Percentiles rank a stretch among this genome's conserved stretches.
These are phyloP conservation scores for Echeneis naucrates DNA, from an alignment of 2,797 vertebrate species.

Conservation along the genomic window DNA sequence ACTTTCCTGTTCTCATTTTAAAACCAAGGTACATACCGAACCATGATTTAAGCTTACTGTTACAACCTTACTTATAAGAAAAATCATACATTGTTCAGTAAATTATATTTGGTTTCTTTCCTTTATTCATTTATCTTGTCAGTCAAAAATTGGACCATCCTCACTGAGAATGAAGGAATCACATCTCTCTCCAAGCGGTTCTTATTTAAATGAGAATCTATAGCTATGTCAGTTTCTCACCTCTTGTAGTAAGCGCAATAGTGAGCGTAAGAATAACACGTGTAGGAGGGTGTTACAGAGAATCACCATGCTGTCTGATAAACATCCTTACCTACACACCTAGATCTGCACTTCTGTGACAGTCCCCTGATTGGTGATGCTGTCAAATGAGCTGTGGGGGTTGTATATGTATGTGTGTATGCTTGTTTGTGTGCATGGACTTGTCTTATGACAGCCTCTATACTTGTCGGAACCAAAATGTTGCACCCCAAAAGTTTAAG, in stretches of 20 bases:
- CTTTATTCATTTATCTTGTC: constrained; percentile 4
- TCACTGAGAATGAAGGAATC: constrained; percentile 2
- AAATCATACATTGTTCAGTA: neutral
- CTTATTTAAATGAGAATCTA: neutral
- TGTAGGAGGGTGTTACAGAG: constrained; percentile 43
- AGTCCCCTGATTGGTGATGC: constrained; percentile 15
- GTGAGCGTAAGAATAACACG: constrained; percentile 34
- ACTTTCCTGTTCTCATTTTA: no score
- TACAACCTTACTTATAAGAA: no score
- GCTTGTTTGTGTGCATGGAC: constrained; percentile 1
- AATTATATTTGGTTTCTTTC: neutral
- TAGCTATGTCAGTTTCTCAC: neutral
- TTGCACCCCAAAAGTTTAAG: no score
- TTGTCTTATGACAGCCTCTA: no score
- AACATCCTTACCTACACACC: constrained; percentile 28
- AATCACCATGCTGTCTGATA: constrained; percentile 31
- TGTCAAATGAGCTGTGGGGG: constrained; percentile 24
- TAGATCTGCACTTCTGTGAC: constrained; percentile 10
- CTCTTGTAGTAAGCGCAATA: constrained; percentile 17
- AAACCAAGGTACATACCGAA: no score
- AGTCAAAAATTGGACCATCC: constrained; percentile 13
- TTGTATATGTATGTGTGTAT: constrained; percentile 12
- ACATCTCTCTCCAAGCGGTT: neutral
- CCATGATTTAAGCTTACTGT: no score
- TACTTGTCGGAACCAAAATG: no score